Conservation (phyloP, 1,140 invertebrate species). For the Cepaea nemoralis region DNA sequence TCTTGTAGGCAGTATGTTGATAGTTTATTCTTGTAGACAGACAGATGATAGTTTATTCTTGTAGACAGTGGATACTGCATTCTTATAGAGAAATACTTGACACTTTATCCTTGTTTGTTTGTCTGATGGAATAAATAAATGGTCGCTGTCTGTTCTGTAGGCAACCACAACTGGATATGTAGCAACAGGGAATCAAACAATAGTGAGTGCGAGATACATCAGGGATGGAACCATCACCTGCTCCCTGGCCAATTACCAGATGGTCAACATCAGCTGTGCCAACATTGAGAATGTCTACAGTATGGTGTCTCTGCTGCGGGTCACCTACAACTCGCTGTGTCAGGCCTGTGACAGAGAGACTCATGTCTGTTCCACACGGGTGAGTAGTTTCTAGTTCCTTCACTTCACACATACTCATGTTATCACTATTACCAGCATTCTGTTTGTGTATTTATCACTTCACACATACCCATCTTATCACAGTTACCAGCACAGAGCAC, state of each 20-base stretch:
- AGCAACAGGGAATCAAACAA: conserved; percentile 21
- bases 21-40: no score
- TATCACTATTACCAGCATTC: no score
- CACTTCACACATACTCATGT: no score
- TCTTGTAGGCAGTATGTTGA: no score
- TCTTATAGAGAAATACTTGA: background rate
- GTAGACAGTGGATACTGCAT: no score
- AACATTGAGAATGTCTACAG: conserved; percentile 47
- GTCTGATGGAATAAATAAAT: background rate
- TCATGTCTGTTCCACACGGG: conserved; percentile 43
- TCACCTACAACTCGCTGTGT: conserved; percentile 54
- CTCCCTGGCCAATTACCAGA: background rate
- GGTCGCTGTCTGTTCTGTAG: conserved; percentile 24
- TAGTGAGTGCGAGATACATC: conserved; percentile 49
- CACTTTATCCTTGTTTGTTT: background rate
- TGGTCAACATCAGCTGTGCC: conserved; percentile 17
- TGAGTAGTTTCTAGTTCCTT: no score
- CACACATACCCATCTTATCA: no score
- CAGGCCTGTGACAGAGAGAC: conserved; percentile 43
- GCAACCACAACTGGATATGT: conserved; percentile 34
- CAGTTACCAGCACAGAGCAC: no score
- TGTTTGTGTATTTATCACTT: no score
- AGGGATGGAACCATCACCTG: conserved; percentile 47
- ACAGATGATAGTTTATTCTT: no score
- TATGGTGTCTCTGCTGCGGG: conserved; percentile 19